Percentiles rank a stretch among this genome's conserved stretches.
Conservation (phyloP, 2,113 vertebrate genomes). For the Girardinichthys multiradiatus region DNA sequence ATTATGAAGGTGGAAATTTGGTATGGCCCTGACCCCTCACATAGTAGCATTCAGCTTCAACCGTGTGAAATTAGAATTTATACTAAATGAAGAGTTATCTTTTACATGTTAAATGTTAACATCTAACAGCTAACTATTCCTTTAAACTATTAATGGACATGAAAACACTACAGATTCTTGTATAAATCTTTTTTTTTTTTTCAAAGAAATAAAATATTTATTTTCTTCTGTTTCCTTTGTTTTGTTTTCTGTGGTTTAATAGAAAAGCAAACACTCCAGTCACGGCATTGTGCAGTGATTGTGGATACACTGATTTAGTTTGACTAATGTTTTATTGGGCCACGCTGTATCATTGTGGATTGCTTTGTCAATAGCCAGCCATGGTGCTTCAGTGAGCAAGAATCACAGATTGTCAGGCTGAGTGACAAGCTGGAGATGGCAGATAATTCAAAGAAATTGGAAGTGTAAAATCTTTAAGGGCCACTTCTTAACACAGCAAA, state of each 20-base stretch:
- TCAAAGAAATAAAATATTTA: background rate
- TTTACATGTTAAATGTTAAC: background rate
- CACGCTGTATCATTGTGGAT: constrained; percentile 90
- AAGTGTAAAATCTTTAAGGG: constrained; percentile 99
- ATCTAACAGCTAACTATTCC: background rate
- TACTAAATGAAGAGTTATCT: background rate
- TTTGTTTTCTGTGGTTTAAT: background rate
- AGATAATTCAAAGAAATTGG: constrained; percentile 99
- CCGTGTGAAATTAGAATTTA: background rate
- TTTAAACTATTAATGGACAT: background rate
- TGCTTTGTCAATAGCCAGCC: constrained; percentile 98
- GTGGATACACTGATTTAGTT: constrained; percentile 61
- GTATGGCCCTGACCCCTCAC: too few relatives aligned
- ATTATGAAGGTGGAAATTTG: background rate
- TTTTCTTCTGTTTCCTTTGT: background rate
- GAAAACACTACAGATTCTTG: background rate
- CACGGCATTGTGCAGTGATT: background rate
- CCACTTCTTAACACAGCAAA: constrained; percentile 94
- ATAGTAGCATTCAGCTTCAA: too few relatives aligned
- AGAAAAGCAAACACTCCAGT: background rate
- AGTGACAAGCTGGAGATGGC: constrained; percentile 96
- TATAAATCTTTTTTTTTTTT: too few relatives aligned
- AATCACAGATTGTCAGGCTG: constrained; percentile 91
- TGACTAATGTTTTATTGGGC: constrained; percentile 90
- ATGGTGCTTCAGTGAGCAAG: constrained; percentile 83